Conservation (phyloP, 2,113 vertebrate species). For the Lamprologus tigripictilis region DNA sequence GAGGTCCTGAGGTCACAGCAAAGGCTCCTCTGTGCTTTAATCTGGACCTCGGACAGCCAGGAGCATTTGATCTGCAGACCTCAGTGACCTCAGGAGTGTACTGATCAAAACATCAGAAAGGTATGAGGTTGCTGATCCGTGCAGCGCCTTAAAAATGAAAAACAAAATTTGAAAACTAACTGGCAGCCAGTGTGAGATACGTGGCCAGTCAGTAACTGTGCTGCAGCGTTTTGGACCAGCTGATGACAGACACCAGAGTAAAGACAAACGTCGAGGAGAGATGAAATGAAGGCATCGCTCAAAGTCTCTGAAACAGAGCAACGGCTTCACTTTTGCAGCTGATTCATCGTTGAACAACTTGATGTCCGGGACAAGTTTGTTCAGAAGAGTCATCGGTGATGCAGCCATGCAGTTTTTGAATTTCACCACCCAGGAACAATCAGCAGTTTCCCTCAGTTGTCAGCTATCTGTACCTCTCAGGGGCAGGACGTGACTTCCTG, state of each 20-base stretch:
- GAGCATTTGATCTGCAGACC: not conserved
- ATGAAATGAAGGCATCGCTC: rapidly evolving
- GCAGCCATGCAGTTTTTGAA: not conserved
- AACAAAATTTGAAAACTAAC: not conserved
- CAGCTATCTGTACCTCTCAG: not conserved
- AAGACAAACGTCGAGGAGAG: not conserved
- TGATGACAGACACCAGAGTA: not conserved
- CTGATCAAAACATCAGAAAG: not conserved
- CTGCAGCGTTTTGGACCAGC: not conserved
- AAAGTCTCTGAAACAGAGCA: not conserved
- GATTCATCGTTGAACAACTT: not conserved
- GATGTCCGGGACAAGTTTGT: not conserved
- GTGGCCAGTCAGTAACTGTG: not conserved
- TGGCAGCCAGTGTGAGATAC: not conserved
- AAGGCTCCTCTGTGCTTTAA: not conserved
- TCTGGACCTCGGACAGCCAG: not conserved
- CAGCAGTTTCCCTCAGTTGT: not conserved
- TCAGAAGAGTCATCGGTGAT: rapidly evolving
- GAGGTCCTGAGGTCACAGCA: rapidly evolving
- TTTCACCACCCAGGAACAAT: not conserved
- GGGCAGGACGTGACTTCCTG: rapidly evolving
- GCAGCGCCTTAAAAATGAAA: not conserved
- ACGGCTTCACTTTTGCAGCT: not conserved
- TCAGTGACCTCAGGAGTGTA: not conserved
- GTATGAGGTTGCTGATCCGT: rapidly evolving